Evolutionary conservation across 2,888 invertebrate genomes (phyloP), one percentile per base, ranked within the genome.

Genomic region (Rambutsinella grinnellia): DNA sequence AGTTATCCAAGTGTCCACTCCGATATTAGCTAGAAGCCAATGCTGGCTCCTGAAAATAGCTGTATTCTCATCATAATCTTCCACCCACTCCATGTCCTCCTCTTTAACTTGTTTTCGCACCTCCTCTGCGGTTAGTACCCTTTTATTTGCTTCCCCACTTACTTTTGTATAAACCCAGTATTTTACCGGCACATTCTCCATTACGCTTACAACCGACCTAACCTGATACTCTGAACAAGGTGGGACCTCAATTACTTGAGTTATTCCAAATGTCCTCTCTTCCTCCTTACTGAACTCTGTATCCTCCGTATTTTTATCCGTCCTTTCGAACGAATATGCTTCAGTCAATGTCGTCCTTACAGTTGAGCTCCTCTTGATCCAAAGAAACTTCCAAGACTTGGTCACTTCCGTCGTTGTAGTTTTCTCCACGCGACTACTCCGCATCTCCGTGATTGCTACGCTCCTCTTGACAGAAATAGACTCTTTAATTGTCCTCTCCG

Each of bases 201-300:
- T 5, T 3, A 58, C 17, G 13, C 10, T 28, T 3, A 58, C 8
- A 3, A 17, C 28, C 17, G 58, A 58, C 10, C 3, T 6, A 19
- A 58, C 36, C 26, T 58, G n/a, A 28, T 58, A 58, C 21, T 26
- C 17, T 3, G 28, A 27, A 23, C 58, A 58, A n/a, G 28, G 28
- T 58, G 58, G 58, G 6, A 58, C 19, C 36, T 58, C n/a, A 17
- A 58, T 13, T 6, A n/a, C 17, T 17, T 58, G 58, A 3, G 17
- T 10, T 6, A 58, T 17, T n/a, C 17, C 36, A 19, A 28, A 58
- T 13, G 15, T 19, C 17, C 17, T 58, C 36, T 58, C 58, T 19
- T 10, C 21, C 17, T 58, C 58, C 3, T 27, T 13, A 3, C 8
- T 27, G 28, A 19, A 28, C 3, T 5, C 17, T 8, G 15, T 19